These are phyloP conservation scores for Ooceraea biroi DNA, from an alignment of 1,140 invertebrate species.

Conservation along the genomic window DNA sequence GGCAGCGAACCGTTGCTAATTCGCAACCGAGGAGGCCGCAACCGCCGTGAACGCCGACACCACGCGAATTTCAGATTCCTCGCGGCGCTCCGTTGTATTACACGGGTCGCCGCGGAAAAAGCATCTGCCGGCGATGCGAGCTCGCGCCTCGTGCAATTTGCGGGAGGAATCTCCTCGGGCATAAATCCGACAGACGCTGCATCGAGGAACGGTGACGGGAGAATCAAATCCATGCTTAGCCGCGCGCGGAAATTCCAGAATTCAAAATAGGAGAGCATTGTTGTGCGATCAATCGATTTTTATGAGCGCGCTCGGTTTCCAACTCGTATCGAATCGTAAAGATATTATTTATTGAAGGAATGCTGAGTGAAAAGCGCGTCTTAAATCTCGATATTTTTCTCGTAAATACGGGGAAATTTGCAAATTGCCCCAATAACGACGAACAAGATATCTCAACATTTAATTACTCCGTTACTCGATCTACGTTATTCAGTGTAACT, in stretches of 20 bases:
- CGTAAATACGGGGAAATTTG: neutral
- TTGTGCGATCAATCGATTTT: neutral
- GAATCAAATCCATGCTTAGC: neutral
- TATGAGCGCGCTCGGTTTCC: too few species aligned
- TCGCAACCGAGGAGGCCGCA: slow-evolving; percentile 47
- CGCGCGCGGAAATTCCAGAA: slow-evolving; percentile 6
- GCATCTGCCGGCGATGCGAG: slow-evolving; percentile 33
- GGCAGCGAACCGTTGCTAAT: slow-evolving; percentile 73
- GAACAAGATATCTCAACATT: slow-evolving; percentile 30
- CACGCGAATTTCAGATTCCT: slow-evolving; percentile 60
- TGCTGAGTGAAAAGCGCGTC: neutral
- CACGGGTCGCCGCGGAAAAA: slow-evolving; percentile 21
- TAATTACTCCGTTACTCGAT: slow-evolving; percentile 44
- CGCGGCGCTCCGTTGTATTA: slow-evolving; percentile 36
- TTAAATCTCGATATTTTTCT: neutral
- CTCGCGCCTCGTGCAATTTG: slow-evolving; percentile 26
- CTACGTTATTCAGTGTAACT: slow-evolving; percentile 31
- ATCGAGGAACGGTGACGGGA: neutral
- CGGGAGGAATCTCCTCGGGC: slow-evolving; percentile 19
- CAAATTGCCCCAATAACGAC: neutral
- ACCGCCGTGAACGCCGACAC: slow-evolving; percentile 42
- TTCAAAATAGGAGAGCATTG: neutral
- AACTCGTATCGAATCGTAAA: too few species aligned
- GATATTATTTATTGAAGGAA: too few species aligned
- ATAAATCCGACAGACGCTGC: neutral